phyloP scores from a whole-genome alignment of 2,797 vertebrate species.

The Graptemys geographica region DNA sequence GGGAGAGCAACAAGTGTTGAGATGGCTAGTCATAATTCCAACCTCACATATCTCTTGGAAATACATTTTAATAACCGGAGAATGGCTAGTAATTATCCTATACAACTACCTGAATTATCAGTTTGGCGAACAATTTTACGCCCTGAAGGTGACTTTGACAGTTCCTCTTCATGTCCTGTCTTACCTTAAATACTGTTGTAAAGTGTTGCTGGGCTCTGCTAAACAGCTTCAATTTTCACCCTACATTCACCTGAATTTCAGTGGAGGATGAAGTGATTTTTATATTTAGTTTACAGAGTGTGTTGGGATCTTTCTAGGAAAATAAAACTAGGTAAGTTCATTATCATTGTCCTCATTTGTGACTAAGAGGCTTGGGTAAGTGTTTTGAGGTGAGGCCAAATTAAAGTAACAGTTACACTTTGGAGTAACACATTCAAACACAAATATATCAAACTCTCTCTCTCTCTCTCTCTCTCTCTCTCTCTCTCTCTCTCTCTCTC shows the following conservation, averaged over 20 bases:
- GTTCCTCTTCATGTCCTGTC: not conserved
- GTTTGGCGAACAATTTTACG: not conserved
- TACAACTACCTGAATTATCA: not conserved
- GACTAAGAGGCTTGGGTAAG: not conserved
- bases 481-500: not conserved
- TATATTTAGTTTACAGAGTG: not conserved
- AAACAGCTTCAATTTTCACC: not conserved
- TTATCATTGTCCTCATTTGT: not conserved
- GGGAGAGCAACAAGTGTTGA: not conserved
- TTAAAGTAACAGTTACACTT: not conserved
- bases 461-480: too few species aligned
- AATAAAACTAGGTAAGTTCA: not conserved
- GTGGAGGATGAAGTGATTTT: not conserved
- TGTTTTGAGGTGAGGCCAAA: not conserved
- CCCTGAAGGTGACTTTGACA: too few species aligned
- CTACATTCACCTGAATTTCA: not conserved
- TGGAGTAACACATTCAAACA: not conserved
- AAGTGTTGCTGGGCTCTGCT: not conserved
- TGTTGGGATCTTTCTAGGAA: not conserved
- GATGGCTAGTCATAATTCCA: not conserved
- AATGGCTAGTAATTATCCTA: not conserved
- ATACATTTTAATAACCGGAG: not conserved
- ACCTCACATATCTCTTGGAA: not conserved
- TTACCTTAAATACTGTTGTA: rapidly evolving
- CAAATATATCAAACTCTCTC: not conserved